Evolutionary conservation across 1,140 invertebrate species (phyloP), one percentile per base, ranked within the genome.

Genomic region (Ceratitis capitata): DNA sequence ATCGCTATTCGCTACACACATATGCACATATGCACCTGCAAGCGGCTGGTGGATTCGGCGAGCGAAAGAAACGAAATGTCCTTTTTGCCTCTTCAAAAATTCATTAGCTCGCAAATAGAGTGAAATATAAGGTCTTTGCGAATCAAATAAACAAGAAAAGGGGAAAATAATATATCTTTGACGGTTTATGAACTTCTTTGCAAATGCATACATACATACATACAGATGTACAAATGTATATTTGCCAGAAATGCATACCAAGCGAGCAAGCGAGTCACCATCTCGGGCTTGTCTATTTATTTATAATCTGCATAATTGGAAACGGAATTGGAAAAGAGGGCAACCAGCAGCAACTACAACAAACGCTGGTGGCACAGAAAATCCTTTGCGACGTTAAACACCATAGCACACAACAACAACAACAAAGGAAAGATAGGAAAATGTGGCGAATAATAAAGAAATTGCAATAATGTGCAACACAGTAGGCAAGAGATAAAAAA

Each of bases 301-400:
- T 78, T 78, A 78, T 78, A 78, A 78, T 78, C 69, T 78, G 69
- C 69, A 78, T 78, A 78, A 78, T 78, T 78, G 69, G 69, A 78
- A 78, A 78, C 42, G 69, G 39, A 78, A 78, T 56, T 78, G 69
- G 39, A n/a, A 78, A 74, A 74, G 45, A 23, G 69, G 23, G 69
- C n/a, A n/a, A n/a, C n/a, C n/a, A n/a, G n/a, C n/a, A n/a, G n/a
- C n/a, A n/a, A n/a, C n/a, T n/a, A 14, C 42, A 78, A 16, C 69
- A 35, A 78, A 23, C 69, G 45, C 42, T 39, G 69, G n/a, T 78
- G 69, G 32, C 69, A 78, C 69, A 78, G 69, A 78, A 78, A 78
- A 78, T 78, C 69, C 69, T 78, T 78, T 78, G 69, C 42, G 35
- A n/a, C 42, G 23, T 14, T 32, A 39, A 53, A 23, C 5, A 47